Percentiles rank a stretch among this genome's conserved stretches.
These are phyloP conservation scores for Anser brachyrhynchus DNA, from an alignment of 2,113 vertebrate genomes.

Conservation along the genomic window DNA sequence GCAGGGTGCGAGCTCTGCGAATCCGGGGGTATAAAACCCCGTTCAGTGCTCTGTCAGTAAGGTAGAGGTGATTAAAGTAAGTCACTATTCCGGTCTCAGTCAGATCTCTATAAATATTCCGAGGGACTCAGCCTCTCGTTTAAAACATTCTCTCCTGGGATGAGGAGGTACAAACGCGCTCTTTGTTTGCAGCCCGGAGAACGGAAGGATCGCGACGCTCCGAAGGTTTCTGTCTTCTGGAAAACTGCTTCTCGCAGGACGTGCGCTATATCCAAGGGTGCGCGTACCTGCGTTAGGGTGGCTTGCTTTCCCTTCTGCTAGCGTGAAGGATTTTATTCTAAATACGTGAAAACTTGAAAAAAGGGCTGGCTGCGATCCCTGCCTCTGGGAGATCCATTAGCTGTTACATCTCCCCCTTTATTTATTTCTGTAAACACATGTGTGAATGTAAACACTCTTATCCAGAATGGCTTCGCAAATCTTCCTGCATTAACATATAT, in stretches of 20 bases:
- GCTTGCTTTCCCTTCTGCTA: background rate
- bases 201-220: background rate
- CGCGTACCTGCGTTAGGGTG: background rate
- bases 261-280: background rate
- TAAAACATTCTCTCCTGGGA: background rate
- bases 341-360: background rate
- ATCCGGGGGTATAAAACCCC: background rate
- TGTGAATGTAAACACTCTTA: constrained; percentile 47
- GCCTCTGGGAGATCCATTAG: constrained; percentile 34
- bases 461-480: constrained; percentile 45
- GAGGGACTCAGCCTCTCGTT: background rate
- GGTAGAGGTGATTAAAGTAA: background rate
- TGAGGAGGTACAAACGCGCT: background rate
- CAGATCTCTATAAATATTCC: background rate
- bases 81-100: constrained; percentile 13
- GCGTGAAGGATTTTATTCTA: background rate
- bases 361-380: background rate
- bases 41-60: background rate
- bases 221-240: background rate
- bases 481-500: constrained; percentile 65
- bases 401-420: background rate
- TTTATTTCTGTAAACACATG: constrained; percentile 45
- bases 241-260: background rate
- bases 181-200: constrained; percentile 44
- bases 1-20: background rate